A percentile compares a stretch with the other conserved stretches of the same genome.
phyloP scores from a whole-genome alignment of 2,797 vertebrate species.

The Gallinago solitaria region DNA sequence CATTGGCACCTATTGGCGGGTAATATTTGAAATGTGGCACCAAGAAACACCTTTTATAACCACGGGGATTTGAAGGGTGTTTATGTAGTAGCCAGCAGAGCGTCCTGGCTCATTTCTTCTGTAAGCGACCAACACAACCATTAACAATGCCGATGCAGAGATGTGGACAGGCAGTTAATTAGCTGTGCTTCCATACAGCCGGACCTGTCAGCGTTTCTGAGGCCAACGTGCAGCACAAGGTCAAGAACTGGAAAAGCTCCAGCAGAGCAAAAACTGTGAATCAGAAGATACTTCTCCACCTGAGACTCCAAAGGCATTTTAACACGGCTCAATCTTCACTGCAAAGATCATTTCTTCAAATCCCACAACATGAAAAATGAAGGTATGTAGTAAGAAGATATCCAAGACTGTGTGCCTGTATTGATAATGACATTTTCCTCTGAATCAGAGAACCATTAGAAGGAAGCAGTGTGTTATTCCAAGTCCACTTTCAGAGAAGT shows the following conservation, averaged over 20 bases:
- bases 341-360: background rate
- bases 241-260: background rate
- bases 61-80: background rate
- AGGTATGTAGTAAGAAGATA: background rate
- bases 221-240: background rate
- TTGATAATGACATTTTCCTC: background rate
- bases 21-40: background rate
- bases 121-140: background rate
- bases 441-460: background rate
- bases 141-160: accelerated
- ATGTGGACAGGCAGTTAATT: background rate
- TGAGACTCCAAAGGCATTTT: background rate
- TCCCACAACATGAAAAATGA: background rate
- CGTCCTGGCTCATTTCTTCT: background rate
- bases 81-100: background rate
- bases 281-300: background rate
- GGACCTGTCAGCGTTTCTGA: background rate
- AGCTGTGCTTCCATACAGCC: background rate
- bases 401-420: background rate
- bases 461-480: background rate
- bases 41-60: background rate
- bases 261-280: background rate
- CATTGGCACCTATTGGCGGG: background rate
- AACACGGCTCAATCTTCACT: background rate
- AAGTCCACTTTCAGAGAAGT: background rate